These are phyloP conservation scores for Anthopleura sola DNA, from an alignment of 64 coral and sea anemone species.

Conservation along the genomic window DNA sequence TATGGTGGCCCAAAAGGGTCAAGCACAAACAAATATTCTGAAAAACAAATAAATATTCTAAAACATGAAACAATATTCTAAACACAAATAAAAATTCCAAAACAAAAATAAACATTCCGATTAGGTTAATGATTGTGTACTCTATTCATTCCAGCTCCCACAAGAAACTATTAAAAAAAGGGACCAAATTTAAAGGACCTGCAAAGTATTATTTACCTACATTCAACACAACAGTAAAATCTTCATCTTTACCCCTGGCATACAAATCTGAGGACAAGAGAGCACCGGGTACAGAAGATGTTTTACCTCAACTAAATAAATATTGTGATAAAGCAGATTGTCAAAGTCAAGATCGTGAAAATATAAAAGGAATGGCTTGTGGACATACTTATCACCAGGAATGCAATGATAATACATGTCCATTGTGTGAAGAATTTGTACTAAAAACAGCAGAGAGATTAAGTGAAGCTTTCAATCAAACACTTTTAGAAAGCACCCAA, in stretches of 20 bases:
- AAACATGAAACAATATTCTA: no score
- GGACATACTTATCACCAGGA: slow-evolving; percentile 1
- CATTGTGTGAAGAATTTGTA: neutral
- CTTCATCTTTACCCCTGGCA: slow-evolving; percentile 17
- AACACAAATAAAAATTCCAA: no score
- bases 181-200: slow-evolving; percentile 13
- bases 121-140: no score
- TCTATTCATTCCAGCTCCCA: slow-evolving; percentile 18
- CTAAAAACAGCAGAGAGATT: slow-evolving; percentile 7
- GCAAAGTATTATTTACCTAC: slow-evolving; percentile 19
- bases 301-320: neutral
- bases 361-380: neutral
- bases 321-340: slow-evolving; percentile 3
- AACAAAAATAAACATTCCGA: no score
- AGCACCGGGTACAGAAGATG: neutral
- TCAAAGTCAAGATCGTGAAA: neutral
- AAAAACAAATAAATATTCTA: no score
- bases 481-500: neutral
- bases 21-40: no score
- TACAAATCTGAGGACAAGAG: slow-evolving; percentile 29
- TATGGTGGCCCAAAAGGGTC: no score
- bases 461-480: slow-evolving; percentile 25
- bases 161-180: slow-evolving; percentile 4
- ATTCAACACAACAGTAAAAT: slow-evolving; percentile 19
- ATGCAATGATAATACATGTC: neutral